Evolutionary conservation across 2,888 invertebrate species (phyloP).

Genomic region (Aproaerema taeniolella): DNA sequence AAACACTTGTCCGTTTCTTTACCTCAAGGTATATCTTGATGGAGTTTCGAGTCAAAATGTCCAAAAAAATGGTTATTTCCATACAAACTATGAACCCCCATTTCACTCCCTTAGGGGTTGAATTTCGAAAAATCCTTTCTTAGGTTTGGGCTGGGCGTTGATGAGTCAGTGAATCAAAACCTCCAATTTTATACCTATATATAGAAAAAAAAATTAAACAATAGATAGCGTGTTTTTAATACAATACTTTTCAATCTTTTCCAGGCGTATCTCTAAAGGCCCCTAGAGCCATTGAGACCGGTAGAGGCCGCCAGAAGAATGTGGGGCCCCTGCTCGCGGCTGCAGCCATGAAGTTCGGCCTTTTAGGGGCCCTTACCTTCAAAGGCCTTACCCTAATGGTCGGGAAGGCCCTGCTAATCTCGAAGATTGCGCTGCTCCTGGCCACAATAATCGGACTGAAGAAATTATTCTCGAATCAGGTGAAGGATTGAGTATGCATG

Average conservation of each 20-base stretch:
- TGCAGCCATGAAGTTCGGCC: constrained; percentile 87
- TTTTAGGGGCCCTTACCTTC: constrained; percentile 87
- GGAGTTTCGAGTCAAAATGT: too few species aligned
- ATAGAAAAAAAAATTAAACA: too few species aligned
- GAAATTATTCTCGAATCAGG: constrained; percentile 86
- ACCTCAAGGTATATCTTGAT: too few species aligned
- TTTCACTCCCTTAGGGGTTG: too few species aligned
- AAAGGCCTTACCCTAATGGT: constrained; percentile 89
- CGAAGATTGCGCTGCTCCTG: constrained; percentile 88
- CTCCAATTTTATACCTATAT: too few species aligned
- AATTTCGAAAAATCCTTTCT: too few species aligned
- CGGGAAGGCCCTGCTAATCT: constrained; percentile 89
- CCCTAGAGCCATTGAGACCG: constrained; percentile 76
- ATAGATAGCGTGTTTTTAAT: too few species aligned
- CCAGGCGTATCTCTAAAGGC: constrained; percentile 82
- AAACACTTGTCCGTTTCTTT: too few species aligned
- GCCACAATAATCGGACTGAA: constrained; percentile 89
- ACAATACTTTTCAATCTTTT: neutral
- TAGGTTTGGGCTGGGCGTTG: too few species aligned
- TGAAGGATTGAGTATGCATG: constrained; percentile 40
- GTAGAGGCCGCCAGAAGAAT: constrained; percentile 85
- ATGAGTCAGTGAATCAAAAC: too few species aligned
- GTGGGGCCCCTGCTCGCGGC: constrained; percentile 85
- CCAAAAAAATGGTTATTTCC: too few species aligned
- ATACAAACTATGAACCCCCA: too few species aligned